These are phyloP conservation scores for Yponomeuta malinellus DNA, from an alignment of 2,888 invertebrate species.

Conservation along the genomic window DNA sequence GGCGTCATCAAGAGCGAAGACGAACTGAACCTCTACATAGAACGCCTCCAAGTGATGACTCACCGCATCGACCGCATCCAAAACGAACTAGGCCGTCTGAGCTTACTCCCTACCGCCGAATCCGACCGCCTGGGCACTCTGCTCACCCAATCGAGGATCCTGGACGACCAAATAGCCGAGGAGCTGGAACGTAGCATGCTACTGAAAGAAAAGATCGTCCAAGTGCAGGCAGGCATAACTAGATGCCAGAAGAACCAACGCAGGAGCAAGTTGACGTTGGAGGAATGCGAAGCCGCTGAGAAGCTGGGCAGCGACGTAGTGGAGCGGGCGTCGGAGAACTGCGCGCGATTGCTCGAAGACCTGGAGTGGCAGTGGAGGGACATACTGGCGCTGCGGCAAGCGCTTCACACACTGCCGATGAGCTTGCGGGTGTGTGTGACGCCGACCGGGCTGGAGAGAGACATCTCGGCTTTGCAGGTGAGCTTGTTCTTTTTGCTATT, in stretches of 20 bases:
- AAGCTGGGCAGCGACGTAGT: conserved; percentile 85
- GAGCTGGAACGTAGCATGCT: conserved; percentile 85
- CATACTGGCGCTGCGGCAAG: conserved; percentile 83
- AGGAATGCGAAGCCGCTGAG: conserved; percentile 84
- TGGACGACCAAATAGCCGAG: conserved; percentile 84
- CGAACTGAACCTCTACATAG: conserved; percentile 87
- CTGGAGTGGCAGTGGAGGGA: conserved; percentile 85
- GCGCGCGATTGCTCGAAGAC: conserved; percentile 82
- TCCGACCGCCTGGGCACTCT: conserved; percentile 86
- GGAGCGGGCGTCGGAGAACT: conserved; percentile 84
- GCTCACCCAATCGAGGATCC: conserved; percentile 80
- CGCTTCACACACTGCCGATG: conserved; percentile 85
- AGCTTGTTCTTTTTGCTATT: conserved; percentile 20
- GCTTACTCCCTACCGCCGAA: conserved; percentile 82
- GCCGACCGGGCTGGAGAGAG: conserved; percentile 84
- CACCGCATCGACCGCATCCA: conserved; percentile 85
- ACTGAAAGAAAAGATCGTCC: conserved; percentile 83
- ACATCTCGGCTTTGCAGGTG: conserved; percentile 79
- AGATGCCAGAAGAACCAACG: conserved; percentile 81
- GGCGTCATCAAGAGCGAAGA: conserved; percentile 89
- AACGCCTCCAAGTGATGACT: conserved; percentile 85
- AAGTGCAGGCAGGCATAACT: conserved; percentile 82
- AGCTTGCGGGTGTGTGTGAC: conserved; percentile 85
- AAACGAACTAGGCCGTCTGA: conserved; percentile 85
- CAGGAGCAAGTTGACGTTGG: conserved; percentile 78